Evolutionary conservation across 2,888 invertebrate species (phyloP).

Genomic region (Maniola hyperantus): DNA sequence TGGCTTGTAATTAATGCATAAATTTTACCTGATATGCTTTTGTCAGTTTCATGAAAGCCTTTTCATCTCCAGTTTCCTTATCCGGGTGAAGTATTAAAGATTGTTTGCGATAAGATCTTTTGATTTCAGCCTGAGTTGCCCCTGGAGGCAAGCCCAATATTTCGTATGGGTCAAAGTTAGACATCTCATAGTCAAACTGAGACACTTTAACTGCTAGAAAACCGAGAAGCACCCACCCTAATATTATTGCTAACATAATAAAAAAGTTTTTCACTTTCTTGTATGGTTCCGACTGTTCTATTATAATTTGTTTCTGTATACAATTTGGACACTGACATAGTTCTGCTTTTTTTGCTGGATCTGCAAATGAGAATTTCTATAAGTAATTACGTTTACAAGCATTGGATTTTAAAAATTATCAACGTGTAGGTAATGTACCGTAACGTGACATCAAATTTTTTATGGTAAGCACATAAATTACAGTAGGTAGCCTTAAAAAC

Average conservation of each 20-base stretch:
- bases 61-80: slow-evolving; percentile 98
- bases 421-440: slow-evolving; percentile 32
- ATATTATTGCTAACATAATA: slow-evolving; percentile 89
- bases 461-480: background rate
- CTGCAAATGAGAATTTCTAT: slow-evolving; percentile 67
- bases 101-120: slow-evolving; percentile 96
- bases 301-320: slow-evolving; percentile 89
- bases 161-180: slow-evolving; percentile 99
- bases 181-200: slow-evolving; percentile 98
- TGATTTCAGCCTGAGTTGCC: slow-evolving; percentile 94
- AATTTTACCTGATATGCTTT: slow-evolving; percentile 91
- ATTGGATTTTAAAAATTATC: slow-evolving; percentile 5
- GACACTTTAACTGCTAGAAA: slow-evolving; percentile 95
- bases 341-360: slow-evolving; percentile 88
- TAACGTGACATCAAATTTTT: slow-evolving; percentile 34
- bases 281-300: slow-evolving; percentile 94
- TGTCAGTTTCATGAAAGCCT: slow-evolving; percentile 98
- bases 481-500: background rate
- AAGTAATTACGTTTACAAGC: slow-evolving; percentile 8
- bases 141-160: slow-evolving; percentile 95
- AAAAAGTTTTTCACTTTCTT: slow-evolving; percentile 90
- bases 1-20: no score
- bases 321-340: slow-evolving; percentile 96
- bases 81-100: slow-evolving; percentile 98
- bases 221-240: slow-evolving; percentile 91